Percentiles rank a stretch among this genome's conserved stretches.
Conservation (phyloP, 30 jellyfish, hydroid and myxozoan species). For the Aurelia coerulea region DNA sequence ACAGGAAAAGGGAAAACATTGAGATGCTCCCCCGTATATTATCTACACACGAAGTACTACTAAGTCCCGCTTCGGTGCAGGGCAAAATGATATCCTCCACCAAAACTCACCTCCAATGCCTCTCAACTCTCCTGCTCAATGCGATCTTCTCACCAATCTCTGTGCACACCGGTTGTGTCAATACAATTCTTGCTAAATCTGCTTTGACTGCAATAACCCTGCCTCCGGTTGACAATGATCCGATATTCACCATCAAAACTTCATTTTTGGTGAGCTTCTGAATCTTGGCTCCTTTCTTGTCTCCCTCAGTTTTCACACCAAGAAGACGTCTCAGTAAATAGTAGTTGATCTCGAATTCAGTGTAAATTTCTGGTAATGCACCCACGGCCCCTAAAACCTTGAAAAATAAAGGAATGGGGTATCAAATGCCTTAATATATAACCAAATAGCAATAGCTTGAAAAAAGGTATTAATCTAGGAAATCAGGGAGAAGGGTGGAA, state of each 20-base stretch:
- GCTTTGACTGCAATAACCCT: conserved; percentile 99
- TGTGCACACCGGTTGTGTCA: conserved; percentile 99
- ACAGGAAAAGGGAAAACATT: no score
- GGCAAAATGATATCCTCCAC: no score
- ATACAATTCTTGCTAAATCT: conserved; percentile 96
- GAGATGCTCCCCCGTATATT: no score
- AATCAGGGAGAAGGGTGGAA: no score
- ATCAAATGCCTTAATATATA: no score
- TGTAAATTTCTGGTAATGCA: conserved; percentile 98
- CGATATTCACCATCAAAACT: conserved; percentile 98
- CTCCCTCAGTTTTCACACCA: conserved; percentile 99
- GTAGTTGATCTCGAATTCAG: conserved; percentile 94
- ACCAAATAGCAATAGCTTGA: no score
- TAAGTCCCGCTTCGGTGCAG: no score
- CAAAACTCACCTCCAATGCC: conserved; percentile 97
- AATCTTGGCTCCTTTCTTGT: conserved; percentile 98
- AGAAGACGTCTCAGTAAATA: conserved; percentile 90
- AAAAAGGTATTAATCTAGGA: no score
- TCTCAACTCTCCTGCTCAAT: conserved; percentile 97
- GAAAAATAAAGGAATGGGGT: neutral
- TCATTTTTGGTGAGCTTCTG: conserved; percentile 95
- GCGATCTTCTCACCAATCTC: conserved; percentile 99
- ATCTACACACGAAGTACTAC: no score
- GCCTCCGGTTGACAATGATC: conserved; percentile 99
- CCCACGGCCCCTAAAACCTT: conserved; percentile 99